Evolutionary conservation across 1,140 invertebrate species (phyloP).

Genomic region (Papilio aristodemus): DNA sequence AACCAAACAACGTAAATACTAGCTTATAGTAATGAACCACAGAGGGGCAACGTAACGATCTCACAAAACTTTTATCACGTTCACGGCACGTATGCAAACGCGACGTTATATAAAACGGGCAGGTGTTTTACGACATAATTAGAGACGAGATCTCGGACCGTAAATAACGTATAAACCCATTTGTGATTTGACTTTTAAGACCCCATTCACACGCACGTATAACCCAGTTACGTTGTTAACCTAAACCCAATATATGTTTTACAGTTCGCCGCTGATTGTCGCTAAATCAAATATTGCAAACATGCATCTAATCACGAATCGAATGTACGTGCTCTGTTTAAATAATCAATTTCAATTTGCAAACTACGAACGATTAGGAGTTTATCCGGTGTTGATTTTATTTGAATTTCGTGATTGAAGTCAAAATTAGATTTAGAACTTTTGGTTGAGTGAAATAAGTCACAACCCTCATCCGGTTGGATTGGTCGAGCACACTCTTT

Average conservation of each 20-base stretch:
- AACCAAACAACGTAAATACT: neutral
- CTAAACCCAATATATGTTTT: neutral
- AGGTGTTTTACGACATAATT: slow-evolving; percentile 31
- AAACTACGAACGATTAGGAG: slow-evolving; percentile 5
- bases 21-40: slow-evolving; percentile 4
- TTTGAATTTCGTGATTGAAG: neutral
- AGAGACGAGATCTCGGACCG: slow-evolving; percentile 8
- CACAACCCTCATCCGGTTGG: neutral
- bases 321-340: slow-evolving; percentile 14
- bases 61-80: slow-evolving; percentile 13
- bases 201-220: slow-evolving; percentile 2
- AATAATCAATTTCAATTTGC: slow-evolving; percentile 14
- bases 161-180: slow-evolving; percentile 29
- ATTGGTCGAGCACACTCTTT: too few relatives aligned
- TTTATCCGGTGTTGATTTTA: slow-evolving; percentile 7
- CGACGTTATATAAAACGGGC: slow-evolving; percentile 17
- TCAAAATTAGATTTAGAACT: neutral
- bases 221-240: slow-evolving; percentile 7
- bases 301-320: slow-evolving; percentile 19
- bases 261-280: slow-evolving; percentile 12
- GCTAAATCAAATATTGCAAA: slow-evolving; percentile 26
- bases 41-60: slow-evolving; percentile 11
- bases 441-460: neutral
- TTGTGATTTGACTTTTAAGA: slow-evolving; percentile 27
- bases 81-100: slow-evolving; percentile 17